These are phyloP conservation scores for Enteromius afrohamiltoni DNA, from an alignment of 2,797 vertebrate genomes.

Conservation along the genomic window DNA sequence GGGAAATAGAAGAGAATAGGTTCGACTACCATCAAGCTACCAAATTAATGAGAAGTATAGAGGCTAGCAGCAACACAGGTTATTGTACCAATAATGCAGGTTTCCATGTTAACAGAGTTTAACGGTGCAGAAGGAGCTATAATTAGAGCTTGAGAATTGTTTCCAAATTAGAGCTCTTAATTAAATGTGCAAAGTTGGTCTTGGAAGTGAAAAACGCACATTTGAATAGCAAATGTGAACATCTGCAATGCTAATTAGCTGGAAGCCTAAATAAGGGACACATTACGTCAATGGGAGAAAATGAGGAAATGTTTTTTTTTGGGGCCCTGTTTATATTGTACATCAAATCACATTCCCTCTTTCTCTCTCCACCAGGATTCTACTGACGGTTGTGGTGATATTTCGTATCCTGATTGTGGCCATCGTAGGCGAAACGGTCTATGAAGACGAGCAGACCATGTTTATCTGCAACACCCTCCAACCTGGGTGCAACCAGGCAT, in stretches of 20 bases:
- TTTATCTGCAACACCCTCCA: conserved; percentile 93
- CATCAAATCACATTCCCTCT: conserved; percentile 35
- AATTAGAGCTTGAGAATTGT: conserved; percentile 62
- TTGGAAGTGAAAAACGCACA: conserved; percentile 37
- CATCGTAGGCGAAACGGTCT: conserved; percentile 90
- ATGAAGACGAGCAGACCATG: conserved; percentile 92
- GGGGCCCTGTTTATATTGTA: conserved; percentile 32
- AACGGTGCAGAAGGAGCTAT: conserved; percentile 62
- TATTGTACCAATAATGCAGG: conserved; percentile 39
- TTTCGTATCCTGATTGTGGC: conserved; percentile 92
- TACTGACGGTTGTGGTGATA: conserved; percentile 92
- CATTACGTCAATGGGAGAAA: conserved; percentile 39
- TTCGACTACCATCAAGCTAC: conserved; percentile 22
- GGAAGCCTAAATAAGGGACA: conserved; percentile 31
- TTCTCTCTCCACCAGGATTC: conserved; percentile 76
- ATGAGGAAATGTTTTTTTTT: conserved; percentile 3
- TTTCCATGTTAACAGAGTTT: conserved; percentile 64
- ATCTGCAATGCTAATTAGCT: conserved; percentile 55
- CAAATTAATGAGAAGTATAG: conserved; percentile 47
- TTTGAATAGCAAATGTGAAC: conserved; percentile 44
- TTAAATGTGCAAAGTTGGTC: conserved; percentile 37
- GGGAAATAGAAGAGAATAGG: conserved; percentile 40
- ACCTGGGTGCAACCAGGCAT: conserved; percentile 91
- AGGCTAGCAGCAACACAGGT: conserved; percentile 41
- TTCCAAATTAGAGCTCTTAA: conserved; percentile 47